Base-by-base conservation (phyloP, 1,140 invertebrate genomes). In the Oryzaephilus surinamensis region DNA sequence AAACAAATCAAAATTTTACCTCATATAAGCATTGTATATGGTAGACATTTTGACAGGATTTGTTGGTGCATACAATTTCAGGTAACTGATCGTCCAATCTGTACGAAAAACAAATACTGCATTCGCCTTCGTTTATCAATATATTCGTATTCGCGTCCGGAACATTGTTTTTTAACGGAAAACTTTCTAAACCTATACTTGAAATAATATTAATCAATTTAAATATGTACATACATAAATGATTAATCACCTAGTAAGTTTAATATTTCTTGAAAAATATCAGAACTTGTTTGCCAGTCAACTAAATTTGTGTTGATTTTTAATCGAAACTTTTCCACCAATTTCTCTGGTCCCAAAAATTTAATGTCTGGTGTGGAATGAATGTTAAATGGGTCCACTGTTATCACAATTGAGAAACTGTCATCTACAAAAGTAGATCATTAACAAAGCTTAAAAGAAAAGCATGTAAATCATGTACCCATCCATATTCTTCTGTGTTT, bases 401-500 rank as follows among this genome's bases (percentile, higher is more conserved):
- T 51, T 2, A 60, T 45, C 8, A 57, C 45, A 16, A 54, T 31
- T 12, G 57, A 61, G n/a, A 59, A 21, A 43, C 54, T 58, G 19
- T 50, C 48, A 15, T 46, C 58, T 54, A 45, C 41, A 49, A 50
- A 20, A 36, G 12, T 14, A 12, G 6, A 13, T n/a, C 5, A 4
- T 28, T 28, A 37, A 15, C n/a, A 31, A 31, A 39, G 30, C 23
- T 28, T 5, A 5, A 5, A 4, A 8, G 19, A 5, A 8, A 20
- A 5, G 19, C 4, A 8, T 20, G 31, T 4, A 18, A 24, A 6
- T 15, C 3, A 2, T 17, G 12, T 51, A 69, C 65, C 56, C 15
- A 70, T 36, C 33, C 57, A 61, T 29, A 71, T 65, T 42, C 66
- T 55, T 11, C 67, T 51, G 43, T 58, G 50, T 18, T 34, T 39